Evolutionary conservation across 2,797 vertebrate genomes (phyloP).

Genomic region (Pristis pectinata): DNA sequence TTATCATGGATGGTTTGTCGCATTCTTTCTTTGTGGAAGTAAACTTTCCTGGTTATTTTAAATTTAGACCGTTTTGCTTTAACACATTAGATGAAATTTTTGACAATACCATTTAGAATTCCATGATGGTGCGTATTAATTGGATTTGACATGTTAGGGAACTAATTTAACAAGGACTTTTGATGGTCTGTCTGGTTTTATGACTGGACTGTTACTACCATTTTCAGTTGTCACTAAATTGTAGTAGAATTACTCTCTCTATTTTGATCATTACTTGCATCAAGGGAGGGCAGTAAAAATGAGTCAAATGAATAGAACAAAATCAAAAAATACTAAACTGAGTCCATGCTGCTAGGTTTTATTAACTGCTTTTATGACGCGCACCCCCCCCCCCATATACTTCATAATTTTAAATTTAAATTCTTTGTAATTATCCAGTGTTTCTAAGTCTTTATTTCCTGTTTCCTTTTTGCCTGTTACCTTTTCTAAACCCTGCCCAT

Average conservation of each 20-base stretch:
- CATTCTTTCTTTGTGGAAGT: too few species aligned
- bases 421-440: neutral
- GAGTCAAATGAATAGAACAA: neutral
- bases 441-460: neutral
- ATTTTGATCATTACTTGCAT: neutral
- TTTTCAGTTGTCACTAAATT: neutral
- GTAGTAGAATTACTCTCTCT: too few species aligned
- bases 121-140: too few species aligned
- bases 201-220: neutral
- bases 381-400: too few species aligned
- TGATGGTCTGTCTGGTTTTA: neutral
- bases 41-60: neutral
- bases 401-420: too few species aligned
- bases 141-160: neutral
- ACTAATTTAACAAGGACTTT: neutral
- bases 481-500: neutral
- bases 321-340: neutral
- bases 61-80: neutral
- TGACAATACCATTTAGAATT: neutral
- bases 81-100: neutral
- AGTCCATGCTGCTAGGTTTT: neutral
- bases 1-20: neutral
- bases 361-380: too few species aligned
- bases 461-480: neutral
- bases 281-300: neutral